Conservation (phyloP, 2,797 vertebrate species). For the Pipistrellus nathusii region DNA sequence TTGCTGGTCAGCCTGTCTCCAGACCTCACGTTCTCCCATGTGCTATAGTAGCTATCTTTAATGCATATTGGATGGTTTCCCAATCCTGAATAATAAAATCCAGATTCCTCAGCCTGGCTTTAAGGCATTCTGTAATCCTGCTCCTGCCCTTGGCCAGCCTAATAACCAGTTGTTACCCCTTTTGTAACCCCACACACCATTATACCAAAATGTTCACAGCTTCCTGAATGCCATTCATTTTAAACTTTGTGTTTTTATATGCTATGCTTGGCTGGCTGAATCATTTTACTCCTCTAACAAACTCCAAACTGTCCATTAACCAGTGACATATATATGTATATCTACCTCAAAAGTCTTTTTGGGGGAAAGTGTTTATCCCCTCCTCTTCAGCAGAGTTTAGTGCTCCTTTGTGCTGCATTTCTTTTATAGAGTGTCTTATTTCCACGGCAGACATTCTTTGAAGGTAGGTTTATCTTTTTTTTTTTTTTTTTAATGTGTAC, state of each 20-base stretch:
- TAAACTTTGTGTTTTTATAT: neutral
- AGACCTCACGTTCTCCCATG: neutral
- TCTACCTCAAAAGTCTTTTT: neutral
- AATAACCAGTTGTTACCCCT: neutral
- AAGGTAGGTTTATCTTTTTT: neutral
- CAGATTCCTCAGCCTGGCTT: neutral
- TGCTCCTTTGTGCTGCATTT: neutral
- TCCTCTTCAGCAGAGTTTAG: neutral
- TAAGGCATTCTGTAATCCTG: neutral
- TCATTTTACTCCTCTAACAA: neutral
- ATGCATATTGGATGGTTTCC: neutral
- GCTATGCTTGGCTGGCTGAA: neutral
- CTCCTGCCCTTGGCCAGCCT: neutral
- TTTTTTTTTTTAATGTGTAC: too few relatives aligned
- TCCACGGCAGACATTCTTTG: neutral
- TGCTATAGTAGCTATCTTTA: neutral
- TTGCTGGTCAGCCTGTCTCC: neutral
- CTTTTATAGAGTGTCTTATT: neutral
- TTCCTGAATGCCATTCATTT: conserved; percentile 23
- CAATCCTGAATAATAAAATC: conserved; percentile 15
- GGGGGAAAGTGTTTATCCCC: neutral
- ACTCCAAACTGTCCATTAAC: neutral
- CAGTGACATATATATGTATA: neutral
- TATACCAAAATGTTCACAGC: neutral
- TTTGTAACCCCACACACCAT: neutral